Percentiles rank a stretch among this genome's conserved stretches.
Conservation (phyloP, 2,888 invertebrate genomes). For the Hypena proboscidalis region DNA sequence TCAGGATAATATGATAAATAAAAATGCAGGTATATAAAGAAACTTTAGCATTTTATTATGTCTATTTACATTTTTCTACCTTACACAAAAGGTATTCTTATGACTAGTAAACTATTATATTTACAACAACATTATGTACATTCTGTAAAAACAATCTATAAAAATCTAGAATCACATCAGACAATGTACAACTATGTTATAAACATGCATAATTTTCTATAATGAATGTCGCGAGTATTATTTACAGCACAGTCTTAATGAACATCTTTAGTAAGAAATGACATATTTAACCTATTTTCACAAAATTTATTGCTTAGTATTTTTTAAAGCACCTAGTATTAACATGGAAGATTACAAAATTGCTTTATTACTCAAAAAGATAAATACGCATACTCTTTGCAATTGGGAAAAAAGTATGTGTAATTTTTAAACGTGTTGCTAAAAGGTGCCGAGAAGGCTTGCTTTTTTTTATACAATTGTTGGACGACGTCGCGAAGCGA, state of each 20-base stretch:
- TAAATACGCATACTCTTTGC: too few relatives aligned
- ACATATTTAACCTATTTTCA: conserved; percentile 13
- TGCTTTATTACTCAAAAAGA: too few relatives aligned
- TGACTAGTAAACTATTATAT: conserved; percentile 62
- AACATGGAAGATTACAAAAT: too few relatives aligned
- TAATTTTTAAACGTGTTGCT: too few relatives aligned
- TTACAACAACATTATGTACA: conserved; percentile 62
- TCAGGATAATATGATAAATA: conserved; percentile 21
- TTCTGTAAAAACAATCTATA: conserved; percentile 48
- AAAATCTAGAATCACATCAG: conserved; percentile 42
- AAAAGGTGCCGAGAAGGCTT: too few relatives aligned
- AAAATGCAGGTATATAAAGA: conserved; percentile 32
- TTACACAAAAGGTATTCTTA: conserved; percentile 62
- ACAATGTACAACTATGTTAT: conserved; percentile 29
- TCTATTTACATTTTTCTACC: conserved; percentile 63
- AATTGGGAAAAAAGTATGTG: too few relatives aligned
- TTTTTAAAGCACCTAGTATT: conserved; percentile 16
- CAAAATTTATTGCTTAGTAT: conserved; percentile 19
- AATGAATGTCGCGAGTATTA: conserved; percentile 27
- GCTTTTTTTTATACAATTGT: too few relatives aligned
- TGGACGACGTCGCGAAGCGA: too few relatives aligned
- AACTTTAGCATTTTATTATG: conserved; percentile 57
- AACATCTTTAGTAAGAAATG: conserved; percentile 18
- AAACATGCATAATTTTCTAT: conserved; percentile 29
- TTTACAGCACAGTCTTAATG: conserved; percentile 49